Evolutionary conservation across 2,797 vertebrate species (phyloP).

Genomic region (Hemitrygon akajei): DNA sequence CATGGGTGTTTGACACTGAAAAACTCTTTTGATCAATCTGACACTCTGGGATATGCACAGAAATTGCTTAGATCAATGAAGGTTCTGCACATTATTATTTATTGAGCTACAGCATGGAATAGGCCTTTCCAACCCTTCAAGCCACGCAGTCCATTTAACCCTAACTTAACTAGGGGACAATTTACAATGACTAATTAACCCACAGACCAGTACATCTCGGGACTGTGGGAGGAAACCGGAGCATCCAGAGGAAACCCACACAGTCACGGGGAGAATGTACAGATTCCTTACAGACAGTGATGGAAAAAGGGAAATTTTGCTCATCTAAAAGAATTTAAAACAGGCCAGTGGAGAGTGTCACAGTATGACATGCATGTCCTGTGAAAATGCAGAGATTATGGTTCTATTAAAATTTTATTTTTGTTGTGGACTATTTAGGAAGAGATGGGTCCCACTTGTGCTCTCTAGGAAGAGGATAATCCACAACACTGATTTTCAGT

Average conservation of each 20-base stretch:
- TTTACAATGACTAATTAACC: too few species aligned
- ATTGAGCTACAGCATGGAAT: too few species aligned
- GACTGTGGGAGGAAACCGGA: too few species aligned
- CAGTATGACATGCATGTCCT: not conserved
- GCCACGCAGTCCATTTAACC: too few species aligned
- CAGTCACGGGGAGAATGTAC: too few species aligned
- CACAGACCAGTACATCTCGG: too few species aligned
- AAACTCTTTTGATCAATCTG: not conserved
- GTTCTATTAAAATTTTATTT: not conserved
- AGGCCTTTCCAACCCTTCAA: too few species aligned
- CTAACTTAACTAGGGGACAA: too few species aligned
- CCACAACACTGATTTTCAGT: not conserved
- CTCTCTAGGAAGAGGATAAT: not conserved
- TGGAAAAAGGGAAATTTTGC: not conserved
- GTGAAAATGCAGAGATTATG: not conserved
- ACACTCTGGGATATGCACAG: not conserved
- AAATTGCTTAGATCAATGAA: not conserved
- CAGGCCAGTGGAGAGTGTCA: not conserved
- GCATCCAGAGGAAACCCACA: too few species aligned
- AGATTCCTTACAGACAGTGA: too few species aligned
- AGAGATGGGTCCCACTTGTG: not conserved
- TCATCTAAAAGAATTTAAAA: not conserved
- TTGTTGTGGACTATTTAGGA: not conserved
- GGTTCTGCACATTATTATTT: not conserved
- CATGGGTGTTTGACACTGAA: not conserved